These are phyloP conservation scores for Epinephelus lanceolatus DNA, from an alignment of 2,113 vertebrate species.

Conservation along the genomic window DNA sequence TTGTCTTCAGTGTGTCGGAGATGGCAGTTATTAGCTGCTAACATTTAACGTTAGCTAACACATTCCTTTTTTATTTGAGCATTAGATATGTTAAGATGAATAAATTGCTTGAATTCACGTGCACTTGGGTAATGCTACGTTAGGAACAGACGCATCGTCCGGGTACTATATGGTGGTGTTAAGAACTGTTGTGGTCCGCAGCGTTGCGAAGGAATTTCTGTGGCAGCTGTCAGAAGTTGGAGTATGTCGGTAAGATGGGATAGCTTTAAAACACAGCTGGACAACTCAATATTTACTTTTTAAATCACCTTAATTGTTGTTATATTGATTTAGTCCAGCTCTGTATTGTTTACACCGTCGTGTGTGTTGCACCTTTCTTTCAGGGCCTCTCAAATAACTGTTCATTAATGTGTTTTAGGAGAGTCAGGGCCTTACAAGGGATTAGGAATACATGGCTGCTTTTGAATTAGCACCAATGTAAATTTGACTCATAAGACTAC, in stretches of 20 bases:
- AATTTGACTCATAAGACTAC: too few relatives aligned
- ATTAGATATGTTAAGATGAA: neutral
- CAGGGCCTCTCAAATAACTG: neutral
- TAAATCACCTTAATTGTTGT: neutral
- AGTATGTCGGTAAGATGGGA: slow-evolving; percentile 32
- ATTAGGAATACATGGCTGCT: neutral
- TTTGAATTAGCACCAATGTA: too few relatives aligned
- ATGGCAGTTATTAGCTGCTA: neutral
- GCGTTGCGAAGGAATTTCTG: neutral
- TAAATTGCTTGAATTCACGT: slow-evolving; percentile 20
- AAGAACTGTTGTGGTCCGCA: neutral
- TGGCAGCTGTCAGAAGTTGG: slow-evolving; percentile 5
- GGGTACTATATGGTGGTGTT: slow-evolving; percentile 23
- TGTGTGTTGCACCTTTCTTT: neutral
- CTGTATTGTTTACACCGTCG: neutral
- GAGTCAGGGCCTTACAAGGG: neutral
- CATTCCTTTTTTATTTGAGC: neutral
- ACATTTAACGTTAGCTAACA: neutral
- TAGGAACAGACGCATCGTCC: slow-evolving; percentile 61
- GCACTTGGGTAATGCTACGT: neutral
- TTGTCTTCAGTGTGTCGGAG: neutral
- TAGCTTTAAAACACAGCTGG: neutral
- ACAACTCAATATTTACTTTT: neutral
- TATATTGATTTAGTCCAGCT: neutral
- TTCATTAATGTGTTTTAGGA: neutral